phyloP scores from a whole-genome alignment of 2,113 vertebrate species.

The Nothoprocta pentlandii region DNA sequence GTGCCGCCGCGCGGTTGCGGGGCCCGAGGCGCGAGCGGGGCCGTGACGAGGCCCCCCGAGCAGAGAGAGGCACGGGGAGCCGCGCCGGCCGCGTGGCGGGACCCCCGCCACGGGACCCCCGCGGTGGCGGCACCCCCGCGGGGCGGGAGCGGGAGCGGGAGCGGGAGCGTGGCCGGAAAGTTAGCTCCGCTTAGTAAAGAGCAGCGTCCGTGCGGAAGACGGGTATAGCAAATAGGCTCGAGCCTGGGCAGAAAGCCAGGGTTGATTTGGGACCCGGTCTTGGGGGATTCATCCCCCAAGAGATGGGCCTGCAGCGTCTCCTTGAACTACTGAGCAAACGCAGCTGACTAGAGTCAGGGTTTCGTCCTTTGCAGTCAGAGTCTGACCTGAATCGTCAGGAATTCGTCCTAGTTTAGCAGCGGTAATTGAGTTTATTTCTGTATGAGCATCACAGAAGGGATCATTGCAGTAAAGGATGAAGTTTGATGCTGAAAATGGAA shows the following conservation, averaged over 20 bases:
- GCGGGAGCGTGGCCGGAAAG: background rate
- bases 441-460: background rate
- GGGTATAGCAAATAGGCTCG: background rate
- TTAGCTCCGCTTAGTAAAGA: background rate
- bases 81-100: too few species aligned
- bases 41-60: too few species aligned
- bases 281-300: background rate
- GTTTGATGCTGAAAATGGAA: conserved; percentile 68
- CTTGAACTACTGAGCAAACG: background rate
- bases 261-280: too few species aligned
- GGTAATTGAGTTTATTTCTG: conserved; percentile 61
- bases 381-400: conserved; percentile 11
- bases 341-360: background rate
- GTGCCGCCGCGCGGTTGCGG: too few species aligned
- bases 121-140: too few species aligned
- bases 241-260: background rate
- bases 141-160: too few species aligned
- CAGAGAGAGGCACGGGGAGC: too few species aligned
- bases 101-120: too few species aligned
- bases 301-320: background rate
- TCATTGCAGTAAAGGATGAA: conserved; percentile 17
- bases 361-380: background rate
- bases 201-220: background rate
- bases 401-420: conserved; percentile 46
- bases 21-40: too few species aligned